Conservation (phyloP, 2,888 invertebrate species). For the Chesias legatella region DNA sequence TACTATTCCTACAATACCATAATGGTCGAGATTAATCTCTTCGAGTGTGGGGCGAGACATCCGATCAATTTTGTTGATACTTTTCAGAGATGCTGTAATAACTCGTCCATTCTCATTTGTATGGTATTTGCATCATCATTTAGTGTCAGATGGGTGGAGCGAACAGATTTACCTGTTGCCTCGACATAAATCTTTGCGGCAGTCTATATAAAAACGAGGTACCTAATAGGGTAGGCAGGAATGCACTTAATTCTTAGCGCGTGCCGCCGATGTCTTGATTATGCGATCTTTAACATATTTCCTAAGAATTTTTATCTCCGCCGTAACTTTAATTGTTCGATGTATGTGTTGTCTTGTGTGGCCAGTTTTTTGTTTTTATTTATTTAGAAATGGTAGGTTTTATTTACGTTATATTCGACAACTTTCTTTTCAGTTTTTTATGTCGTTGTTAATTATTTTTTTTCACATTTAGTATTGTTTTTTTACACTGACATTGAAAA, state of each 20-base stretch:
- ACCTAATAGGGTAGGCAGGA: slow-evolving; percentile 47
- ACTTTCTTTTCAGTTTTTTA: slow-evolving; percentile 28
- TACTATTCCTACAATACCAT: slow-evolving; percentile 13
- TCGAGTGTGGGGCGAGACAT: slow-evolving; percentile 7
- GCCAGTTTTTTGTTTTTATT: slow-evolving; percentile 52
- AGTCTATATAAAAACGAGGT: slow-evolving; percentile 62
- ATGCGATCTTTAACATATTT: slow-evolving; percentile 63
- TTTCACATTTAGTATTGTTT: too few species aligned
- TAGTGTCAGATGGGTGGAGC: slow-evolving; percentile 43
- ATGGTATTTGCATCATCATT: slow-evolving; percentile 39
- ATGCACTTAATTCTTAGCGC: slow-evolving; percentile 59
- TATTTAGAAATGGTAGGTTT: slow-evolving; percentile 58
- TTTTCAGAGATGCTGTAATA: slow-evolving; percentile 4
- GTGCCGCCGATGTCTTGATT: slow-evolving; percentile 66
- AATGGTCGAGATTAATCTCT: slow-evolving; percentile 19
- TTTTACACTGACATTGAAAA: too few species aligned
- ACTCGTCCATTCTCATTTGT: slow-evolving; percentile 6
- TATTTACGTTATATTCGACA: slow-evolving; percentile 47
- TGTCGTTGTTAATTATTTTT: too few species aligned
- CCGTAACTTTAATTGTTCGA: slow-evolving; percentile 65
- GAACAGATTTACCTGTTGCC: slow-evolving; percentile 46
- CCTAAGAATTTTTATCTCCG: slow-evolving; percentile 50
- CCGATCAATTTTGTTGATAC: slow-evolving; percentile 9
- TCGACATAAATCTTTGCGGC: slow-evolving; percentile 58
- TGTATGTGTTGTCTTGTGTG: slow-evolving; percentile 56